A percentile compares a stretch with the other conserved stretches of the same genome.
Conservation (phyloP, 2,797 vertebrate genomes). For the Sparus aurata region DNA sequence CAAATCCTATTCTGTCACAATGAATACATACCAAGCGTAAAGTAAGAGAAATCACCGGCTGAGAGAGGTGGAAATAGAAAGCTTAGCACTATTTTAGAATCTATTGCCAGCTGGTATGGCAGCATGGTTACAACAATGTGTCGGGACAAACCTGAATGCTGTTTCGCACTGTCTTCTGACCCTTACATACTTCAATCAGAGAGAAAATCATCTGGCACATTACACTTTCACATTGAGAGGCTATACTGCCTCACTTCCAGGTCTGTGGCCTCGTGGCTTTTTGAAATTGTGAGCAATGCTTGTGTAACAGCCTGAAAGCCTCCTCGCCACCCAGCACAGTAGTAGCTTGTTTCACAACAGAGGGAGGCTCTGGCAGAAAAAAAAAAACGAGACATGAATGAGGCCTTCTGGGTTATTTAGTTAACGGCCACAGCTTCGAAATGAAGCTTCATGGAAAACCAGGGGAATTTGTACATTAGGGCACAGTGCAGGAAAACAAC, state of each 20-base stretch:
- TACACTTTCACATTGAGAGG: conserved; percentile 13
- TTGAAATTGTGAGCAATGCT: conserved; percentile 34
- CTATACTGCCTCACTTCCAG: conserved; percentile 23
- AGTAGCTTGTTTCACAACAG: conserved; percentile 37
- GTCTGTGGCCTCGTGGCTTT: conserved; percentile 16
- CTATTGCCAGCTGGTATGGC: conserved; percentile 28
- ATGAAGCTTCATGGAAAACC: conserved; percentile 63
- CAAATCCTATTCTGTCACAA: conserved; percentile 13
- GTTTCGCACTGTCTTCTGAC: not conserved
- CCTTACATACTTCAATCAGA: conserved; percentile 3
- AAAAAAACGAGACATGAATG: conserved; percentile 30
- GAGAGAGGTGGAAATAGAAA: not conserved
- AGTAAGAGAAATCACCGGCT: too few relatives aligned
- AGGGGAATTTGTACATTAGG: conserved; percentile 53
- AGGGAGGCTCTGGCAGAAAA: conserved; percentile 25
- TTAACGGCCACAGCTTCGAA: conserved; percentile 64
- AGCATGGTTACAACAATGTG: conserved; percentile 29
- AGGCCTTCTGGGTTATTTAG: conserved; percentile 60
- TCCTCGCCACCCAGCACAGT: conserved; percentile 27
- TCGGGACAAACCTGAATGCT: conserved; percentile 1
- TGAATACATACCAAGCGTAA: not conserved
- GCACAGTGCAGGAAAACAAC: conserved; percentile 52
- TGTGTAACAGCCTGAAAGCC: conserved; percentile 40
- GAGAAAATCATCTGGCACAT: conserved; percentile 27
- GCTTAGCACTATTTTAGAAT: not conserved